Conservation (phyloP, 2,888 invertebrate species). For the Euspilapteryx auroguttella region DNA sequence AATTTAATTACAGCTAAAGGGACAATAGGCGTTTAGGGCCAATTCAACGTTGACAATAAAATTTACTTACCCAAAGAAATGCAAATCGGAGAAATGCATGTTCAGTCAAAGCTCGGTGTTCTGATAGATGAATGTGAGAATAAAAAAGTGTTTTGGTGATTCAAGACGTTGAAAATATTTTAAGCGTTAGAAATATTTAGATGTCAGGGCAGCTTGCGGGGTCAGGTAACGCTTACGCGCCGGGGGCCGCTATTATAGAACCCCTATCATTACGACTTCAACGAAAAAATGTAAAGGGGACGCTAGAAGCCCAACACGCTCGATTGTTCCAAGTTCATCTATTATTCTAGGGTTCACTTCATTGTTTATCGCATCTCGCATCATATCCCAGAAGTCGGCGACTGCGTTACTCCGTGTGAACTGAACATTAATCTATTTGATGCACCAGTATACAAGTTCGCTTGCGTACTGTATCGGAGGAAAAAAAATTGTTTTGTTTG, state of each 20-base stretch:
- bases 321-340: neutral
- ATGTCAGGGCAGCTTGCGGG: neutral
- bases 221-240: neutral
- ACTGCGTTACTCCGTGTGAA: too few species aligned
- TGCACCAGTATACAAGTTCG: too few species aligned
- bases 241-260: neutral
- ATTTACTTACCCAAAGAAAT: neutral
- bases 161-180: too few species aligned
- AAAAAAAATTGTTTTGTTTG: slow-evolving; percentile 65
- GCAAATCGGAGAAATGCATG: neutral
- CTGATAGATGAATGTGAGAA: neutral
- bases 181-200: neutral
- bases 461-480: slow-evolving; percentile 8
- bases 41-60: too few species aligned
- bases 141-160: too few species aligned
- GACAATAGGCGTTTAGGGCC: too few species aligned
- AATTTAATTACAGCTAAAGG: too few species aligned
- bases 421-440: too few species aligned
- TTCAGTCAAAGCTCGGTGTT: neutral
- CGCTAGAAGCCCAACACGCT: neutral
- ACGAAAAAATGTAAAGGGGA: neutral
- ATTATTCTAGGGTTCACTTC: too few species aligned
- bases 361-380: too few species aligned
- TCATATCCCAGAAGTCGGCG: too few species aligned
- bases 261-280: neutral